phyloP scores from a whole-genome alignment of 2,888 invertebrate genomes.

The Ditula angustiorana region DNA sequence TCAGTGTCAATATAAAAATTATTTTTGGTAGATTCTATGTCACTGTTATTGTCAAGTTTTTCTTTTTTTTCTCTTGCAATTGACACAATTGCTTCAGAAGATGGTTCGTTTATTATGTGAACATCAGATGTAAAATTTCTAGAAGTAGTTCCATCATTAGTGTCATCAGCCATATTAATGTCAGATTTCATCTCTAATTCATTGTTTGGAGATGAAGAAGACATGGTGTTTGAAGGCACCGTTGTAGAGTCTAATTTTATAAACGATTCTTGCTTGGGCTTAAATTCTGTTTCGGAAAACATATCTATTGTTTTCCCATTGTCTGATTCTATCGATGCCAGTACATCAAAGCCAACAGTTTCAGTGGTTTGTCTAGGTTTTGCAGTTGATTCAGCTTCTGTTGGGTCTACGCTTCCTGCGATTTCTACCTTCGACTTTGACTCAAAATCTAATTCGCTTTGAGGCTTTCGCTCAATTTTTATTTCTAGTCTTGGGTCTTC shows the following conservation, averaged over 20 bases:
- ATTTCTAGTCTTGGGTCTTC: not conserved
- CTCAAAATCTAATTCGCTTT: not conserved
- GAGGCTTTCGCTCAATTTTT: not conserved
- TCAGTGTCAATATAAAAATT: conserved; percentile 51
- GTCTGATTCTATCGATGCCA: conserved; percentile 2
- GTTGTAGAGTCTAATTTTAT: not conserved
- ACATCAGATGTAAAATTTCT: conserved; percentile 59
- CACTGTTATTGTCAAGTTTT: conserved; percentile 21
- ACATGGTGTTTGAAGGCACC: not conserved
- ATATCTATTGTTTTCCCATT: not conserved
- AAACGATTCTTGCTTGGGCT: not conserved
- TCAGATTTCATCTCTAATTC: not conserved
- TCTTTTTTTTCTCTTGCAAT: conserved; percentile 52
- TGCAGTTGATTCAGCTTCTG: conserved; percentile 35
- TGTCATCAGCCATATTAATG: conserved; percentile 31
- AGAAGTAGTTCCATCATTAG: conserved; percentile 52
- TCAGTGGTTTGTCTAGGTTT: conserved; percentile 28
- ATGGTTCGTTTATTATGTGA: conserved; percentile 58
- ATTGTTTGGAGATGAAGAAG: conserved; percentile 1
- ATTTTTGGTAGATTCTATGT: conserved; percentile 36
- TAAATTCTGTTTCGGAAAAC: not conserved
- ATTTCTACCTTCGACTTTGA: not conserved
- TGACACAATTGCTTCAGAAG: conserved; percentile 63
- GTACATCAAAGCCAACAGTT: conserved; percentile 8
- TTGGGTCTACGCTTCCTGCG: not conserved